phyloP scores from a whole-genome alignment of 2,797 vertebrate genomes.

The Dendrocincla tyrannina region DNA sequence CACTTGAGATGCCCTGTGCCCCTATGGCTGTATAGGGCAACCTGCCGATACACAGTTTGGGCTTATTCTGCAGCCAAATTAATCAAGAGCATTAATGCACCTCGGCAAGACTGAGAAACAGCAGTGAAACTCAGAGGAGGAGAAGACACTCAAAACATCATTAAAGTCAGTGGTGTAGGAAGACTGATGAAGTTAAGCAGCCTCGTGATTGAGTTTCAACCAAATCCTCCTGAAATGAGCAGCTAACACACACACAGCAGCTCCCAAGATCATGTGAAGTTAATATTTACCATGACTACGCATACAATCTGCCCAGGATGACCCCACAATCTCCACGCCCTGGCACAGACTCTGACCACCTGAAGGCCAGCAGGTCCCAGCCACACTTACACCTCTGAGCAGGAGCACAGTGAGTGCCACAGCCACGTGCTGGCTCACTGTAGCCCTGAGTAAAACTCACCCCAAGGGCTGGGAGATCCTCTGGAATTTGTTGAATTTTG shows the following conservation, averaged over 20 bases:
- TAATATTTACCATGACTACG: background rate
- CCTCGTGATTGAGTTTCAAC: background rate
- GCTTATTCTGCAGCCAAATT: background rate
- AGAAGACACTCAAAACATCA: background rate
- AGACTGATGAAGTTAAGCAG: background rate
- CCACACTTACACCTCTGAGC: accelerated
- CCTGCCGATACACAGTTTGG: accelerated
- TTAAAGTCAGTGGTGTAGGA: background rate
- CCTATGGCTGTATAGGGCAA: accelerated
- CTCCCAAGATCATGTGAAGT: background rate
- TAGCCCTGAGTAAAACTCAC: background rate
- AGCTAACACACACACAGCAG: background rate
- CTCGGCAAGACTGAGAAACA: background rate
- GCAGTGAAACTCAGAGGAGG: background rate
- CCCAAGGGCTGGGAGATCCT: constrained; percentile 12
- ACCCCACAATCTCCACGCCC: background rate
- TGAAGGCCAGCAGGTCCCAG: background rate
- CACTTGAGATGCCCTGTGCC: accelerated
- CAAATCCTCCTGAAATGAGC: background rate
- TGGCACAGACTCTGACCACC: background rate
- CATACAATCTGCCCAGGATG: background rate
- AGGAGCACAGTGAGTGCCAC: background rate
- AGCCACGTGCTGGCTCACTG: background rate
- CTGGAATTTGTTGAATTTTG: constrained; percentile 29
- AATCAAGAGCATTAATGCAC: background rate